phyloP scores from a whole-genome alignment of 2,113 vertebrate species.

The Dascyllus trimaculatus region DNA sequence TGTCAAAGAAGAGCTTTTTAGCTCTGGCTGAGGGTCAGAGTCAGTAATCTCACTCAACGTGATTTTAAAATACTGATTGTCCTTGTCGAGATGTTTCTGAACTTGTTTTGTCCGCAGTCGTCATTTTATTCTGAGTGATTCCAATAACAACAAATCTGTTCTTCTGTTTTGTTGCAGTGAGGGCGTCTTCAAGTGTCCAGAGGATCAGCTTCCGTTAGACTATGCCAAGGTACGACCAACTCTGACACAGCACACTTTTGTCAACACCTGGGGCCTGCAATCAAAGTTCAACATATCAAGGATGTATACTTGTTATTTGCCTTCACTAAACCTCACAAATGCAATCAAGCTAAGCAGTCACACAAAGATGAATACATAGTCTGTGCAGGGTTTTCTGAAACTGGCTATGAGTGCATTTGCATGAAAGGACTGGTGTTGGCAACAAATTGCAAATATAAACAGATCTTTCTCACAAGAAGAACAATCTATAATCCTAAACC shows the following conservation, averaged over 20 bases:
- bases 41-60: constrained; percentile 5
- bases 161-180: constrained; percentile 84
- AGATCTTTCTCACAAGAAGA: too few relatives aligned
- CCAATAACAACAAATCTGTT: constrained; percentile 34
- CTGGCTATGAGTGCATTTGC: too few relatives aligned
- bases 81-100: constrained; percentile 5
- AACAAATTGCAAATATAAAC: too few relatives aligned
- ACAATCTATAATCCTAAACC: too few relatives aligned
- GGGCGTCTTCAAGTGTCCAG: constrained; percentile 94
- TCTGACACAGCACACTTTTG: neutral
- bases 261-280: neutral
- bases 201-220: constrained; percentile 93
- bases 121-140: constrained; percentile 11
- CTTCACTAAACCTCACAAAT: too few relatives aligned
- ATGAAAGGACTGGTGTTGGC: too few relatives aligned
- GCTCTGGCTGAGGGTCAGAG: constrained; percentile 12
- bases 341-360: too few relatives aligned
- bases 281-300: too few relatives aligned
- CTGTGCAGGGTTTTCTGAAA: too few relatives aligned
- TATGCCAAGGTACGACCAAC: constrained; percentile 90
- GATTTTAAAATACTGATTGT: constrained; percentile 33
- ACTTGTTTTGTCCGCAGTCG: constrained; percentile 1
- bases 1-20: constrained; percentile 32
- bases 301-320: too few relatives aligned
- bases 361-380: too few relatives aligned